These are phyloP conservation scores for Pelobates fuscus DNA, from an alignment of 2,113 vertebrate genomes.

Conservation along the genomic window DNA sequence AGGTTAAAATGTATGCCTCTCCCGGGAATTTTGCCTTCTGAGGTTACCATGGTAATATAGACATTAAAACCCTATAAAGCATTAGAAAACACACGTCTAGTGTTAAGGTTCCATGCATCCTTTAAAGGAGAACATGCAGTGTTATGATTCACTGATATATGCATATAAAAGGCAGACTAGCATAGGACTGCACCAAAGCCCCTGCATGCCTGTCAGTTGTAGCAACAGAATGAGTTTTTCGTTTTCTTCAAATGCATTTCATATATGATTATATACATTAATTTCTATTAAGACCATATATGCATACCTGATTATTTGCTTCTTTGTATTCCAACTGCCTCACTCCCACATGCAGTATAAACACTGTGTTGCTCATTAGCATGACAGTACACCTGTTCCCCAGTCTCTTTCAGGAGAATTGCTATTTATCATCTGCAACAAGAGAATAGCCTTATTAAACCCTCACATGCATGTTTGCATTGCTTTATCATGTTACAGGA, in stretches of 20 bases:
- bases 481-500: constrained; percentile 19
- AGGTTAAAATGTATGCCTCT: background rate
- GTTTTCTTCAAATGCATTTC: background rate
- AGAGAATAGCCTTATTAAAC: background rate
- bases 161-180: too few species aligned
- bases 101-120: constrained; percentile 30
- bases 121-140: background rate
- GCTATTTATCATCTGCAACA: background rate
- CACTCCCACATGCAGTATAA: background rate
- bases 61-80: constrained; percentile 1
- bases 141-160: too few species aligned
- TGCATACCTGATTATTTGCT: background rate
- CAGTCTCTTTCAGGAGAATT: background rate
- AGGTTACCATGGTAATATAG: constrained; percentile 19
- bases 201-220: background rate
- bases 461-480: background rate
- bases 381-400: background rate
- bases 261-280: background rate
- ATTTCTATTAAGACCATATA: background rate
- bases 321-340: background rate
- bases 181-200: background rate
- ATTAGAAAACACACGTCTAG: background rate
- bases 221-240: background rate
- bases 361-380: background rate
- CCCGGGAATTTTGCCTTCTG: background rate